phyloP scores from a whole-genome alignment of 1,140 invertebrate species.

The Lamellibrachia luymesi region DNA sequence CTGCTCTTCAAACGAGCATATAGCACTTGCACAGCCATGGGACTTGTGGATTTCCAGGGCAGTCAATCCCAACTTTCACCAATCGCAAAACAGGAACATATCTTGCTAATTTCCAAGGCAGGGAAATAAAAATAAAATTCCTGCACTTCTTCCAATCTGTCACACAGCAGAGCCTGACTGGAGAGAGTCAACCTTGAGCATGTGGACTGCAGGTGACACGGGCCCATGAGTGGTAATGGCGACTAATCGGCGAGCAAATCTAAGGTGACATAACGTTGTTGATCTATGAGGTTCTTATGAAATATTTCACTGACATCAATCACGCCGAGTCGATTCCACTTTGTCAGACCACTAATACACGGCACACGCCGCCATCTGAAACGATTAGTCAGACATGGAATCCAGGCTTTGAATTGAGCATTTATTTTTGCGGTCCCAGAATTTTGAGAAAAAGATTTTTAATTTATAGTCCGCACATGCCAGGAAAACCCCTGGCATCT shows the following conservation, averaged over 20 bases:
- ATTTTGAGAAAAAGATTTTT: no score
- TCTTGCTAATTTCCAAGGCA: not conserved
- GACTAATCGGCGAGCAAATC: not conserved
- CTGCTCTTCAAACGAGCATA: no score
- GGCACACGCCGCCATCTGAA: not conserved
- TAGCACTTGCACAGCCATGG: no score
- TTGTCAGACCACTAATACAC: not conserved
- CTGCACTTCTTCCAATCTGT: not conserved
- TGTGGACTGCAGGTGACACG: not conserved
- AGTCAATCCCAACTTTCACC: not conserved
- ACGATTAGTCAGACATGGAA: not conserved
- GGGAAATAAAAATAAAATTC: not conserved
- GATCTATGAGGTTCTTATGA: not conserved
- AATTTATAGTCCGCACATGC: no score
- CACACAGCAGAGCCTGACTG: not conserved
- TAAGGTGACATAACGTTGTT: not conserved
- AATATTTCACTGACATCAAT: slow-evolving; percentile 1
- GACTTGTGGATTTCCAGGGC: not conserved
- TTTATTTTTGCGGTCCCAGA: no score
- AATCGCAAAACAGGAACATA: not conserved
- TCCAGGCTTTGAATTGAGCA: not conserved
- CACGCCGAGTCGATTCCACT: not conserved
- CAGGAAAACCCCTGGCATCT: no score
- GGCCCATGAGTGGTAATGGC: not conserved
- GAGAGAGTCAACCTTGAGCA: not conserved